Evolutionary conservation across 2,797 vertebrate species (phyloP).

Genomic region (Varecia variegata): DNA sequence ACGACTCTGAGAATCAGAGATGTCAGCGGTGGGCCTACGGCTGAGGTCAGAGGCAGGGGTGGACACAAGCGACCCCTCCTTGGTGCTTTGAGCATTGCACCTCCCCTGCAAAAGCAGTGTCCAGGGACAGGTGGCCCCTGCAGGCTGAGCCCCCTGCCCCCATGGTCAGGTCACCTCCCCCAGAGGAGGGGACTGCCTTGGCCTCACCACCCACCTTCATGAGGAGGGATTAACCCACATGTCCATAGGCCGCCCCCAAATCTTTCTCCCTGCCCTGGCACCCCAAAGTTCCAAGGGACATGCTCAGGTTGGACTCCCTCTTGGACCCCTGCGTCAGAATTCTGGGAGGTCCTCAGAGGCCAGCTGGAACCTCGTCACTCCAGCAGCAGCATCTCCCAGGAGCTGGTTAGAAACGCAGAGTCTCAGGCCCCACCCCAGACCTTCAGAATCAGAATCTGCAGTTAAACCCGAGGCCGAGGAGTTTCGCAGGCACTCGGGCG

Average conservation of each 20-base stretch:
- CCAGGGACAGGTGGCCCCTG: neutral
- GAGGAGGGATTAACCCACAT: neutral
- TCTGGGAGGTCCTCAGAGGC: neutral
- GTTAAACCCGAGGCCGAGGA: neutral
- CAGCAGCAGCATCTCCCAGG: neutral
- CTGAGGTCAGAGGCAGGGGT: neutral
- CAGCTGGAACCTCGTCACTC: neutral
- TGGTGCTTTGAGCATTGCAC: neutral
- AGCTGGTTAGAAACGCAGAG: neutral
- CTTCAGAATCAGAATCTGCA: neutral
- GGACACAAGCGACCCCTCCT: neutral
- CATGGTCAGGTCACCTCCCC: neutral
- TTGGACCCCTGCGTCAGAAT: neutral
- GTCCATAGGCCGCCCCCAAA: neutral
- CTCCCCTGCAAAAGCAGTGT: neutral
- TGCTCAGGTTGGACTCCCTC: neutral
- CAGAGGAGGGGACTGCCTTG: neutral
- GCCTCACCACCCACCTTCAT: neutral
- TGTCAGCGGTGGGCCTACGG: too few species aligned
- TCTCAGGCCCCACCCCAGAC: neutral
- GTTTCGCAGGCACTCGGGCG: fast-evolving
- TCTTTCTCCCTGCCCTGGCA: neutral
- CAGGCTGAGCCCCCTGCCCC: neutral
- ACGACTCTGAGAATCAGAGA: neutral
- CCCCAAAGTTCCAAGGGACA: neutral